Conservation (phyloP, 2,797 vertebrate species). For the Sarcophilus harrisii region DNA sequence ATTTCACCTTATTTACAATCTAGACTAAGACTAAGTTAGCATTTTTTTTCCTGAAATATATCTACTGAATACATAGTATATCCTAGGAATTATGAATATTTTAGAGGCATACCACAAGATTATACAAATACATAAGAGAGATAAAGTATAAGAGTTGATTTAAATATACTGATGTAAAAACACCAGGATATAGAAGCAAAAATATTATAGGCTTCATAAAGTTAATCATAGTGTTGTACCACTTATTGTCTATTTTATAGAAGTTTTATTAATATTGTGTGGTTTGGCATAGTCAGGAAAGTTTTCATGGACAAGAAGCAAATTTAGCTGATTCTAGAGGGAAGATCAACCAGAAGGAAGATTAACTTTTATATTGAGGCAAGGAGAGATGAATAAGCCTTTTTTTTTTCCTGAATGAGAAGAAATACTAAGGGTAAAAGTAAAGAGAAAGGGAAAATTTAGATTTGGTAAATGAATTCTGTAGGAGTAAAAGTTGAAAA, state of each 20-base stretch:
- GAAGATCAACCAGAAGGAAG: not conserved
- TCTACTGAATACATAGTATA: not conserved
- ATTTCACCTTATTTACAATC: not conserved
- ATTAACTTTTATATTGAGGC: not conserved
- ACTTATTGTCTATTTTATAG: not conserved
- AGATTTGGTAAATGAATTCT: not conserved
- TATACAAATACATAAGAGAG: not conserved
- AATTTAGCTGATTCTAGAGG: not conserved
- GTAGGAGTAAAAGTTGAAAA: not conserved
- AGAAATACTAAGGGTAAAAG: not conserved
- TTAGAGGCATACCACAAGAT: not conserved
- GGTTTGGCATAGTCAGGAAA: not conserved
- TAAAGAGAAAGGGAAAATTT: not conserved
- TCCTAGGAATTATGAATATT: not conserved
- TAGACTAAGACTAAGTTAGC: not conserved
- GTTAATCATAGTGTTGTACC: not conserved
- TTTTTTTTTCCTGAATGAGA: not conserved
- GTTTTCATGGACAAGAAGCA: not conserved
- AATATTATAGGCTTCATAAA: not conserved
- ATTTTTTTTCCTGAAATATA: not conserved
- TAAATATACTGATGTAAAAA: not conserved
- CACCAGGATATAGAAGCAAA: not conserved
- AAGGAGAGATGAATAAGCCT: not conserved
- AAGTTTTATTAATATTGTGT: not conserved
- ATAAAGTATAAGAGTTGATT: not conserved